Base-by-base conservation (phyloP, 2,888 invertebrate species). In the Esperia sulphurella region DNA sequence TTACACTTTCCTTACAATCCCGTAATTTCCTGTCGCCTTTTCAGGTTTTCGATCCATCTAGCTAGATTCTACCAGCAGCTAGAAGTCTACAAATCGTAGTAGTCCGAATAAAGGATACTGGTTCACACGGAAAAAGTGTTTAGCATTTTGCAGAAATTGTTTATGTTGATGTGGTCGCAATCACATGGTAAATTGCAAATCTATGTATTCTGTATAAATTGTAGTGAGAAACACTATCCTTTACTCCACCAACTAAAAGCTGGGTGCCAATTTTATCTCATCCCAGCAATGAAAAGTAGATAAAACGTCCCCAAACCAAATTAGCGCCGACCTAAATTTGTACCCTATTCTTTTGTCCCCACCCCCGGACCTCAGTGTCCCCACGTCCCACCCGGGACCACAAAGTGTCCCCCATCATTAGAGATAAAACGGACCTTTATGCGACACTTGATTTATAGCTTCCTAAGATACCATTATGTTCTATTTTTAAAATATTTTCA, bases 391-490 rank as follows among this genome's bases (percentile, higher is more conserved):
- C 6, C 10, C 35, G 9, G 35, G 10, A 35, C 35, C 46, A n/a
- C 49, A 45, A 41, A 49, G 40, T 46, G 54, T 54, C 54, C 41
- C 41, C 42, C 40, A 29, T 47, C 44, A 41, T 52, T 52, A 48
- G 43, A 49, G 53, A 56, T 56, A 56, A 56, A 52, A 48, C 49
- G 30, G 41, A 52, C 48, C 52, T 50, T 53, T 51, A 39, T 46
- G 29, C 43, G 35, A 33, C 40, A 43, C 14, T 45, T 55, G 55
- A 55, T 53, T 55, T 55, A 53, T 51, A 47, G 43, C 52, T 49
- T 55, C 50, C 50, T 50, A 39, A 48, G 45, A 43, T 41, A 14
- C 45, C 52, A 48, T 50, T 52, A 48, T 31, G 48, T 28, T 43
- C 40, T 44, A 41, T 10, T 45, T 47, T 52, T 33, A 46, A 52